Conservation (phyloP, 2,888 invertebrate species). For the Ametastegia equiseti region DNA sequence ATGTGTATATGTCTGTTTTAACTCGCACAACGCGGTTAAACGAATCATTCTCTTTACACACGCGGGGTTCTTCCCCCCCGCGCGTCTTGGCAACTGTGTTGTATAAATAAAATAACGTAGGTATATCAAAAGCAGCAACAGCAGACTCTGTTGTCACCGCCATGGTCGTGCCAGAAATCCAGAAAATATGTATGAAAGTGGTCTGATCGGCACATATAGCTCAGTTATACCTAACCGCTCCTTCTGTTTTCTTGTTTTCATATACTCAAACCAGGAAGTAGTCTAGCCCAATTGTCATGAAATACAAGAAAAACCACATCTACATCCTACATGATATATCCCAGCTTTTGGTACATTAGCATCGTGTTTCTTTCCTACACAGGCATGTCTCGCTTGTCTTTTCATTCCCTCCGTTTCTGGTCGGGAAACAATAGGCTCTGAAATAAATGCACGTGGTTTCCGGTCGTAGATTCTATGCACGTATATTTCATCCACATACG, state of each 20-base stretch:
- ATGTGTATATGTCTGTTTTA: too few relatives aligned
- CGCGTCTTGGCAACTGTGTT: slow-evolving; percentile 21
- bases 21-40: background rate
- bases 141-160: slow-evolving; percentile 13
- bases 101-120: slow-evolving; percentile 29
- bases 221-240: background rate
- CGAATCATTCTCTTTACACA: background rate
- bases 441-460: slow-evolving; percentile 30
- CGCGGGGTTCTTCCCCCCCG: background rate
- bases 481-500: background rate
- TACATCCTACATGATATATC: background rate
- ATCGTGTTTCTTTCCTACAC: background rate
- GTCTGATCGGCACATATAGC: background rate
- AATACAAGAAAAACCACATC: background rate
- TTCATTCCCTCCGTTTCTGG: background rate
- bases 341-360: background rate
- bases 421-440: slow-evolving; percentile 14
- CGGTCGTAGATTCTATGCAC: background rate
- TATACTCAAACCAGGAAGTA: slow-evolving; percentile 20
- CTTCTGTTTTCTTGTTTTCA: slow-evolving; percentile 9
- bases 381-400: background rate
- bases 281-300: slow-evolving; percentile 13
- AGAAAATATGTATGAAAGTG: background rate
- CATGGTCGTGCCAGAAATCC: slow-evolving; percentile 12
- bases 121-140: slow-evolving; percentile 28